phyloP scores from a whole-genome alignment of 2,113 vertebrate genomes.

The Halichoeres trimaculatus region DNA sequence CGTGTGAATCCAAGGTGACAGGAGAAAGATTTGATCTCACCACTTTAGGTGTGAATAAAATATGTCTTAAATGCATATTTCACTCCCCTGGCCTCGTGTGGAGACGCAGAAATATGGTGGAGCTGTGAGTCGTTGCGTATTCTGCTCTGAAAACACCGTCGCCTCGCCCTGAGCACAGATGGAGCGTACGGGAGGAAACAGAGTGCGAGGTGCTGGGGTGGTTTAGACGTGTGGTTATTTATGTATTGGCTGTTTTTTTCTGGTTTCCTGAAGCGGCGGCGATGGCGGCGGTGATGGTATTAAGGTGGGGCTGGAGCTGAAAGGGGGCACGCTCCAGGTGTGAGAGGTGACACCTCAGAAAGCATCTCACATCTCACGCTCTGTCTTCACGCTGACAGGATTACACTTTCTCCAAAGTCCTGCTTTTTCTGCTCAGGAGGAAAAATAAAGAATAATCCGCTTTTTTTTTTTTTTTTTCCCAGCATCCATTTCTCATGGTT shows the following conservation, averaged over 20 bases:
- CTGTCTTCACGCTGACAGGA: constrained; percentile 29
- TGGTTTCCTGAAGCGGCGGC: no score
- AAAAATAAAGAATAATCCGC: neutral
- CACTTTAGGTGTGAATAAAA: constrained; percentile 60
- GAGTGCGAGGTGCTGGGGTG: constrained; percentile 58
- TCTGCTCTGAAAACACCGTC: constrained; percentile 19
- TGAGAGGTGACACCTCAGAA: constrained; percentile 45
- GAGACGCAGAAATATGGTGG: constrained; percentile 47
- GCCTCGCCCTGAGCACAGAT: constrained; percentile 44
- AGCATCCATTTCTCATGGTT: constrained; percentile 3
- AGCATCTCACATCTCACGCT: constrained; percentile 12
- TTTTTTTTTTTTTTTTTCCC: neutral
- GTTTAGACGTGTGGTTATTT: constrained; percentile 51
- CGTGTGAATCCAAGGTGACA: constrained; percentile 30
- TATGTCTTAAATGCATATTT: constrained; percentile 62
- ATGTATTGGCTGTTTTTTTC: constrained; percentile 29
- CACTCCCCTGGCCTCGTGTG: constrained; percentile 28
- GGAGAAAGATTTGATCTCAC: constrained; percentile 27
- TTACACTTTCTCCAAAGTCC: constrained; percentile 32
- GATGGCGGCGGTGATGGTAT: no score
- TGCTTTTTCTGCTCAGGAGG: constrained; percentile 8
- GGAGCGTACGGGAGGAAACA: constrained; percentile 28
- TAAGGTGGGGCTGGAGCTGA: neutral
- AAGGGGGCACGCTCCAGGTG: constrained; percentile 19
- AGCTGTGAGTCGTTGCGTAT: constrained; percentile 33